These are phyloP conservation scores for Lepus townsendii DNA, from an alignment of 2,797 vertebrate species.

Conservation along the genomic window DNA sequence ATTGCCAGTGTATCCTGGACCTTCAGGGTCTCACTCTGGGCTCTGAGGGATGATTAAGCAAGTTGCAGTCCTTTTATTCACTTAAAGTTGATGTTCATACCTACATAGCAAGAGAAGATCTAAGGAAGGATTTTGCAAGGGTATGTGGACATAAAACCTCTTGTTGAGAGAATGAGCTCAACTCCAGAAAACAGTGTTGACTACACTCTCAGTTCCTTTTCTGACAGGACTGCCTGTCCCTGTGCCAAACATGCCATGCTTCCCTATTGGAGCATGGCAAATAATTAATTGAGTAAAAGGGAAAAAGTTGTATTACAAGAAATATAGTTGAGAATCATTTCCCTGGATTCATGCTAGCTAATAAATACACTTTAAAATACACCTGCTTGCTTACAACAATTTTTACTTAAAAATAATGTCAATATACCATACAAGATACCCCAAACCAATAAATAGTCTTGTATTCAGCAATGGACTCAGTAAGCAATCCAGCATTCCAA, in stretches of 20 bases:
- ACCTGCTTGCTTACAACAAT: not conserved
- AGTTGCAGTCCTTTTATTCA: not conserved
- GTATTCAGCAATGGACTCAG: not conserved
- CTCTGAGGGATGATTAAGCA: not conserved
- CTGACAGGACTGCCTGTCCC: not conserved
- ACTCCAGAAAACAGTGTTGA: not conserved
- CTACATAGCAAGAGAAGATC: not conserved
- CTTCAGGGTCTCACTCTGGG: not conserved
- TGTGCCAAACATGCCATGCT: not conserved
- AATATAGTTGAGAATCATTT: not conserved
- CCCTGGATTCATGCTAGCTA: not conserved
- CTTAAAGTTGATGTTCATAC: not conserved
- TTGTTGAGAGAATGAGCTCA: not conserved
- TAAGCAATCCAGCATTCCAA: not conserved
- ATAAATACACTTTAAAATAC: not conserved
- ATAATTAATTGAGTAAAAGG: not conserved
- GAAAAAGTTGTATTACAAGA: not conserved
- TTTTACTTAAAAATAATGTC: not conserved
- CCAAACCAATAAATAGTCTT: not conserved
- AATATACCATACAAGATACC: not conserved
- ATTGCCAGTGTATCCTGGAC: not conserved
- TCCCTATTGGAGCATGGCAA: not conserved
- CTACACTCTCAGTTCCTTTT: not conserved
- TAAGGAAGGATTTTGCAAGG: not conserved
- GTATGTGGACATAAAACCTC: not conserved